phyloP scores from a whole-genome alignment of 2,888 invertebrate species.

The Meteorus cinctellus region DNA sequence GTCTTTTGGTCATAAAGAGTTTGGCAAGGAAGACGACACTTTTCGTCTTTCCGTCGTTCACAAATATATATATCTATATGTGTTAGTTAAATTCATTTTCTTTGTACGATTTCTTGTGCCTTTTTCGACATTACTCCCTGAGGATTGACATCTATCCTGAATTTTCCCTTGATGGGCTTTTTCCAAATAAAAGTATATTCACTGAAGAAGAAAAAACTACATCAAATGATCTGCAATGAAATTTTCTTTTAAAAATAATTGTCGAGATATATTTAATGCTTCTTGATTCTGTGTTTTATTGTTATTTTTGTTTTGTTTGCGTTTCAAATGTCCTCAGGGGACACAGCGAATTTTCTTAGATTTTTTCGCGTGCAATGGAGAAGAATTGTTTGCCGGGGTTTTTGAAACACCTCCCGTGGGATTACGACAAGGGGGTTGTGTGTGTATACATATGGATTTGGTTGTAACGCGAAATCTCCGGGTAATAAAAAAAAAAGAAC shows the following conservation, averaged over 20 bases:
- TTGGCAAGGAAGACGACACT: conserved; percentile 27
- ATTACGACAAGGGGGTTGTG: conserved; percentile 42
- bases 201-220: too few species aligned
- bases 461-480: conserved; percentile 45
- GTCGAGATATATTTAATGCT: not conserved
- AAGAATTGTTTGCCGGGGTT: conserved; percentile 51
- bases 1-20: conserved; percentile 37
- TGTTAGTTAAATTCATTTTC: conserved; percentile 23
- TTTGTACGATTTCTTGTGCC: conserved; percentile 14
- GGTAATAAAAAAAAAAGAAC: conserved; percentile 39
- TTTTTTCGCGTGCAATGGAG: conserved; percentile 26
- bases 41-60: conserved; percentile 11
- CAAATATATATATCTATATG: not conserved
- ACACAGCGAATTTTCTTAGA: not conserved
- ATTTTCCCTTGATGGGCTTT: conserved; percentile 17
- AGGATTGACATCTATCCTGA: conserved; percentile 32
- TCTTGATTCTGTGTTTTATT: not conserved
- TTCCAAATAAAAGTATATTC: not conserved
- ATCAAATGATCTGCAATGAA: too few species aligned
- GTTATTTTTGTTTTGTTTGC: not conserved
- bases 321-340: not conserved
- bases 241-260: too few species aligned
- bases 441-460: conserved; percentile 34
- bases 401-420: conserved; percentile 63
- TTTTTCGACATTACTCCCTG: conserved; percentile 27